These are phyloP conservation scores for Acanthacorydalis orientalis DNA, from an alignment of 2,888 invertebrate species.

Conservation along the genomic window DNA sequence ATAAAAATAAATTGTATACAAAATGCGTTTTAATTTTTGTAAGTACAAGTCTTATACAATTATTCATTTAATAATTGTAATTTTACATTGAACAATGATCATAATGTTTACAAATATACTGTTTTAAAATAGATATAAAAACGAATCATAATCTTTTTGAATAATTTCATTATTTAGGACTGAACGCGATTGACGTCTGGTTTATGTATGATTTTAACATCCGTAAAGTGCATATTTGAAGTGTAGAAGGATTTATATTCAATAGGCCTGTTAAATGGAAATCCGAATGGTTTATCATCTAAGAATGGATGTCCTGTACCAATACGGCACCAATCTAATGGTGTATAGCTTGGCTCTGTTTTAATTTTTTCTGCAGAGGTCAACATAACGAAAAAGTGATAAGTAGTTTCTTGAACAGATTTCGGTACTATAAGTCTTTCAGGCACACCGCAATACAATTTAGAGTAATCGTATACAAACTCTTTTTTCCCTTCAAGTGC, in stretches of 20 bases:
- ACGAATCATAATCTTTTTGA: too few relatives aligned
- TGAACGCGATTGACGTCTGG: conserved; percentile 16
- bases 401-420: conserved; percentile 43
- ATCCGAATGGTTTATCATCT: conserved; percentile 45
- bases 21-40: too few relatives aligned
- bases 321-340: conserved; percentile 31
- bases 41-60: too few relatives aligned
- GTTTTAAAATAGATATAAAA: too few relatives aligned
- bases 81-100: too few relatives aligned
- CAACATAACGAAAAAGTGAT: conserved; percentile 43
- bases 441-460: conserved; percentile 50
- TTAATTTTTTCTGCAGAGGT: conserved; percentile 35
- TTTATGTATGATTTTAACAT: conserved; percentile 41
- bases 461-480: conserved; percentile 33
- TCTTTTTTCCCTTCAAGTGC: conserved; percentile 33
- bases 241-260: conserved; percentile 35
- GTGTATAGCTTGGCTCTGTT: conserved; percentile 24
- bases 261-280: conserved; percentile 47
- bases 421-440: conserved; percentile 43
- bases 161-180: too few relatives aligned
- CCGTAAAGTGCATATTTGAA: conserved; percentile 43
- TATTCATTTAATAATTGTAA: too few relatives aligned
- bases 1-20: too few relatives aligned
- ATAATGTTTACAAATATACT: too few relatives aligned
- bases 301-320: conserved; percentile 34